Evolutionary conservation across 1,140 invertebrate genomes (phyloP), one percentile per base, ranked within the genome.

Genomic region (Apis florea): DNA sequence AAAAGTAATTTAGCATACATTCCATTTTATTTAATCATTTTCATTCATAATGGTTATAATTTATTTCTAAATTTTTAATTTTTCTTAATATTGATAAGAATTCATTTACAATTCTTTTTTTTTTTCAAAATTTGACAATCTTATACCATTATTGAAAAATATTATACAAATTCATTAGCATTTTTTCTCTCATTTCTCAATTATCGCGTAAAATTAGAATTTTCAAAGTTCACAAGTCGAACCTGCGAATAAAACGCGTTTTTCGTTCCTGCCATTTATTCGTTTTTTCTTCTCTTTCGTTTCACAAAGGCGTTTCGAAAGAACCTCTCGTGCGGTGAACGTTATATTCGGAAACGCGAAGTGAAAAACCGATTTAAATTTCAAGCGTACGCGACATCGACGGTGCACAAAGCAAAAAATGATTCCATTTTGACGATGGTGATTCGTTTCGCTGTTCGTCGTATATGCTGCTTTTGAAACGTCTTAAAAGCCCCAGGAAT

Each of bases 401-500:
- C 11, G 51, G 15, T 26, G 49, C 10, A 31, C 17, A 31, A 1
- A 6, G 12, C 26, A 26, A 70, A 24, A 26, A 12, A 63, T 11
- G n/a, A 71, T 71, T 53, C 51, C 19, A 21, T 68, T 64, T 40
- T 31, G 31, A 40, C 61, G 11, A 31, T 24, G 26, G 49, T 68
- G 49, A 79, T 79, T 63, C 31, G 58, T 66, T 63, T 40, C 31
- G 31, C 31, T 5, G 31, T 40, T 40, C 31, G 61, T 70, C 51
- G 66, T 79, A 71, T 75, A 79, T 76, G 76, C 56, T 78, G 80
- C 47, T 86, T 70, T 73, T n/a, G 47, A 56, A 59, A 64, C 56
- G 79, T 85, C 83, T 88, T 72, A 58, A 85, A 88, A 61, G 17
- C 79, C 21, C 70, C 59, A 58, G 77, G 71, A 80, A 88, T 71